Evolutionary conservation across 2,888 invertebrate species (phyloP), one percentile per base, ranked within the genome.

Genomic region (Ophion costatus): DNA sequence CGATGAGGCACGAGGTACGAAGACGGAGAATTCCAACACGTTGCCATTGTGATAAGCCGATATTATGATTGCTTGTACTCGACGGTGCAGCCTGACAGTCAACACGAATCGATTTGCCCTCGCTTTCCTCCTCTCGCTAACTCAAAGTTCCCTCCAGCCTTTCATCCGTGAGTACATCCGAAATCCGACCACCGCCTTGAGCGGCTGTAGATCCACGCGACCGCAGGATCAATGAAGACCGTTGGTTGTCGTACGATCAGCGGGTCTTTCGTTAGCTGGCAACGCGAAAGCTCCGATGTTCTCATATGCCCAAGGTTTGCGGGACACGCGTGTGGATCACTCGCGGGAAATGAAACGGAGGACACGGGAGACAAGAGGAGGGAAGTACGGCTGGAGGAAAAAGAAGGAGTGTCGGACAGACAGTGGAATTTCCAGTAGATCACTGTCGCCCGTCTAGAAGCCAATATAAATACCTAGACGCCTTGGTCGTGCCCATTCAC

Each of bases 381-480:
- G 87, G 67, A 70, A 24, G 45, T 17, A 64, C 9, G 9, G 38
- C 38, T 38, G 38, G 64, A 45, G 71, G 87, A 86, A 84, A 84
- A 82, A 82, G 73, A 82, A 89, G 88, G 71, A 9, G 57, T 71
- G 74, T 79, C 42, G 83, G 88, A 89, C 89, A 87, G 88, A 87
- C 87, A 89, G 85, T 89, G 89, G 89, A 91, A 92, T 92, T 92
- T 91, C 92, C 91, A 91, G 91, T 93, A 92, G 92, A 93, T 93
- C 93, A 93, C 92, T 93, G 93, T 93, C 93, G 92, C 90, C 89
- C 89, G 89, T 88, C 90, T 90, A 91, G 91, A 91, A 93, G 92
- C 93, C 93, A 93, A 93, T 93, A 93, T 93, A 93, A 92, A 93
- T 93, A 93, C 93, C 92, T 91, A 91, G 90, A 93, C 93, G 92